Base-by-base conservation (phyloP, 2,113 vertebrate genomes). In the Mobula birostris region DNA sequence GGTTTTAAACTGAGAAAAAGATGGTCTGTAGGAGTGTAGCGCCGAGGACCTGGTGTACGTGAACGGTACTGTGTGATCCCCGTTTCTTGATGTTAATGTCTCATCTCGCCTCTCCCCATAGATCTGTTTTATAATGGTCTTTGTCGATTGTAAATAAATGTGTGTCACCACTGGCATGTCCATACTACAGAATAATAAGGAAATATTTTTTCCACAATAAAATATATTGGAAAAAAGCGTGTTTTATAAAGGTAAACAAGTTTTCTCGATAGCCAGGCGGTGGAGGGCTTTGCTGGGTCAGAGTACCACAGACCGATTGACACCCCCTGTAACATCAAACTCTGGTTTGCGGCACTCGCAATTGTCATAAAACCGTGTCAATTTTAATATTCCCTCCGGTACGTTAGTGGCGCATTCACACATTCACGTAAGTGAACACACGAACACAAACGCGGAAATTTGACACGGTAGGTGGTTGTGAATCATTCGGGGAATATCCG, bases 181-280 rank as follows among this genome's bases (percentile, higher is more conserved):
- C 61, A 70, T 76, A 93, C 68, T 27, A 56, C 91, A 93, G 40
- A 72, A 93, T 93, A 93, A 93, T 93, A 76, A 93, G 91, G 91
- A 74, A 93, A 93, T 93, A 93, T 93, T 93, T 93, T 93, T 93
- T 76, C 91, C 91, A 93, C 91, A 93, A 93, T 93, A 93, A 93
- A 93, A 93, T 93, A 93, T 93, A 90, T 90, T 66, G 63, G 0
- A 90, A 90, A 88, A 29, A 48, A 72, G 24, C 48, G 21, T 74
- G 91, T 5, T 93, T 93, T 56, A 32, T 72, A 29, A 56, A 56
- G 68, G 40, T 17, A 74, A 93, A 56, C n/a, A 14, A 93, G 9
- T 76, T 11, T 48, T 40, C 5, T 32, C 85, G 32, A 17, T 32
- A 7, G 15, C 58, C 85, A 32, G 0, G 12, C 32, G 36, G 36